These are phyloP conservation scores for Dichetophora obliterata DNA, from an alignment of 2,888 invertebrate genomes.

Conservation along the genomic window DNA sequence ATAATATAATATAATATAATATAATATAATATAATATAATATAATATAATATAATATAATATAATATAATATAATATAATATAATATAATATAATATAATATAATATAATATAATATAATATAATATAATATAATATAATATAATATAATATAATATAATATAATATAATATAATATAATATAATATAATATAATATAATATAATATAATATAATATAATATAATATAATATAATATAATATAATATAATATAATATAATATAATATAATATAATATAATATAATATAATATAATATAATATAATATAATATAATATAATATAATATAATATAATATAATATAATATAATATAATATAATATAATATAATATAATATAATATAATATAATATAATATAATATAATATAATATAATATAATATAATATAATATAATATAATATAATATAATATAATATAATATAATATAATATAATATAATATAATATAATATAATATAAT, in stretches of 20 bases:
- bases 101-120: neutral
- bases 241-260: neutral
- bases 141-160: neutral
- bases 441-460: neutral
- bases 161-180: neutral
- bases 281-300: neutral
- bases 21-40: neutral
- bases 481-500: neutral
- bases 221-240: neutral
- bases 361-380: neutral
- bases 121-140: neutral
- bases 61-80: neutral
- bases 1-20: neutral
- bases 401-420: neutral
- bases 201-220: neutral
- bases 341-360: neutral
- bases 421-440: neutral
- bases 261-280: neutral
- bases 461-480: neutral
- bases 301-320: neutral
- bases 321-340: neutral
- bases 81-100: neutral
- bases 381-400: neutral
- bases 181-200: neutral
- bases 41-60: neutral